Evolutionary conservation across 2,888 invertebrate species (phyloP), one percentile per base, ranked within the genome.

Genomic region (Drosophila recens): DNA sequence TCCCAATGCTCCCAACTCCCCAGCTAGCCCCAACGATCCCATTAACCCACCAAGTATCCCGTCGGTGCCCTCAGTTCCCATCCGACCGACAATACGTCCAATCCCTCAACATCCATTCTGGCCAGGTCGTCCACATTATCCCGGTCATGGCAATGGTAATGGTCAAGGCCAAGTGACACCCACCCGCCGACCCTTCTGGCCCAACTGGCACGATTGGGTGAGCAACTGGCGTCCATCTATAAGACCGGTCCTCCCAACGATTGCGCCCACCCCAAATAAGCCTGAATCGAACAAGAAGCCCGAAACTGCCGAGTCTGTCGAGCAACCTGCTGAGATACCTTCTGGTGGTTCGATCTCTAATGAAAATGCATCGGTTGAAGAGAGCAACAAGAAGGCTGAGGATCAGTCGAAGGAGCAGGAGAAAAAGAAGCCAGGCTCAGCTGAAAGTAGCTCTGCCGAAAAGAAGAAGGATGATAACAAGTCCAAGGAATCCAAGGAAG

Each of bases 341-440:
- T 66, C 86, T 0, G 58, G 52, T 15, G 80, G 73, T 23, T 13
- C 61, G 9, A 51, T 67, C 5, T 80, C 87, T 13, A 72, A 59
- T 43, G 90, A 90, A 63, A 75, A 79, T 33, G 87, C 84, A 1
- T 91, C 91, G 0, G 73, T 65, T 9, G 91, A 90, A 64, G 75
- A 86, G 3, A 69, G 38, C 58, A 79, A 53, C 42, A 82, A 72
- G 23, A 80, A 66, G 51, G 20, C 52, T 3, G 66, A 72, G 15
- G 71, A 77, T 36, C 48, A 76, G 33, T 61, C 65, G 2, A 75
- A 79, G 27, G 71, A 79, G 43, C 56, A 73, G 40, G 68, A 81
- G 9, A 67, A 69, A 2, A 71, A 71, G 40, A 66, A 78, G 23
- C 23, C 69, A 11, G 49, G n/a, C 6, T 51, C 71, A 9, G 17